A percentile compares a stretch with the other conserved stretches of the same genome.
Evolutionary conservation across 2,113 vertebrate species (phyloP).

Genomic region (Centropus unirufus): DNA sequence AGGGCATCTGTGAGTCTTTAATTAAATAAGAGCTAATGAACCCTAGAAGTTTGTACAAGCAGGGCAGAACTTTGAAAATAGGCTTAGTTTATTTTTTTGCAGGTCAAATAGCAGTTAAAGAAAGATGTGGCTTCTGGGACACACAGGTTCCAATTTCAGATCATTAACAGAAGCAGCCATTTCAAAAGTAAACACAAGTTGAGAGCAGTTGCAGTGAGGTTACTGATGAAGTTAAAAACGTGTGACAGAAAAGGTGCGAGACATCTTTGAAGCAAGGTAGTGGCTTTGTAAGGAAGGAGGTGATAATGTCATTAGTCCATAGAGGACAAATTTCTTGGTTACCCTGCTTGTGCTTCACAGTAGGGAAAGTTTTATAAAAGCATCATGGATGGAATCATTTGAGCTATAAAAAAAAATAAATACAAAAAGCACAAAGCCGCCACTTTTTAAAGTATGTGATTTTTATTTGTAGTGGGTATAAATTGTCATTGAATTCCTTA

Average conservation of each 20-base stretch:
- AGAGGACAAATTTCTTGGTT: neutral
- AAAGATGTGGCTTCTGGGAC: neutral
- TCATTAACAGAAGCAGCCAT: neutral
- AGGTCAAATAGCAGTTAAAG: neutral
- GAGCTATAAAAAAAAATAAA: neutral
- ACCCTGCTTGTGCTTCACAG: neutral
- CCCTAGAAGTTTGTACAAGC: neutral
- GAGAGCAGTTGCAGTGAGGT: neutral
- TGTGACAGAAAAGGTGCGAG: neutral
- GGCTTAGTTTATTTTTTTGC: neutral
- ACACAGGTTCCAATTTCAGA: neutral
- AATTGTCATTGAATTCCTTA: neutral
- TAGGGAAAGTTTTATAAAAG: neutral
- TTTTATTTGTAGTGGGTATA: neutral
- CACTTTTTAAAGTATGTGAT: accelerated
- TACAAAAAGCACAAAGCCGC: neutral
- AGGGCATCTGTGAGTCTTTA: neutral
- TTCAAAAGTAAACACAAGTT: neutral
- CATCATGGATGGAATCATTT: neutral
- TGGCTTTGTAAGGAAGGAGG: neutral
- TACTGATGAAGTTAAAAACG: neutral
- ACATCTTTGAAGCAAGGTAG: neutral
- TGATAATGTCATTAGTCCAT: neutral
- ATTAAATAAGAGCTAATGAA: neutral
- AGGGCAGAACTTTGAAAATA: neutral